A percentile compares a stretch with the other conserved stretches of the same genome.
Evolutionary conservation across 2,113 vertebrate genomes (phyloP).

Genomic region (Zosterops lateralis): DNA sequence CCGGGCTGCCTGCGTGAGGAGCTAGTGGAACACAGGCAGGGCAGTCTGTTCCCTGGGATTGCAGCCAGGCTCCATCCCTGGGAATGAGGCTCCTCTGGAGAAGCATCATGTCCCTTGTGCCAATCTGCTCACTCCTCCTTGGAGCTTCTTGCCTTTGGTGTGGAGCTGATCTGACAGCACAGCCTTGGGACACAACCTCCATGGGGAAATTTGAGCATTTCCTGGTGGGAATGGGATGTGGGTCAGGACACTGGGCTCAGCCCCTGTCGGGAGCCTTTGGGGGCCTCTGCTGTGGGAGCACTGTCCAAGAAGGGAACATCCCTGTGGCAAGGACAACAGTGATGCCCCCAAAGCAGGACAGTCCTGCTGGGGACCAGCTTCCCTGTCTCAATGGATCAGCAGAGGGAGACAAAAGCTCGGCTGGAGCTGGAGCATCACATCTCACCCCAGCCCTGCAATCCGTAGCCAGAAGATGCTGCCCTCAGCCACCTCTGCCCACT

Average conservation of each 20-base stretch:
- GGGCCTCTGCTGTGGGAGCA: not conserved
- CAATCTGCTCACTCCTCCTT: not conserved
- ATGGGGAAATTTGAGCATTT: not conserved
- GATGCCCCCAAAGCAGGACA: not conserved
- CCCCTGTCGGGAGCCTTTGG: not conserved
- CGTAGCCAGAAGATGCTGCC: accelerated
- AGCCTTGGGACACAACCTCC: not conserved
- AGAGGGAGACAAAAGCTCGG: conserved; percentile 55
- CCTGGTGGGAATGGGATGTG: accelerated
- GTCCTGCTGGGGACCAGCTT: not conserved
- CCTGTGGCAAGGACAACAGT: not conserved
- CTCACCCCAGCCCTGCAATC: not conserved
- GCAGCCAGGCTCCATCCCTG: not conserved
- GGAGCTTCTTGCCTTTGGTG: accelerated
- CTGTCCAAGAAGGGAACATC: not conserved
- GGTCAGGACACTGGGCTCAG: accelerated
- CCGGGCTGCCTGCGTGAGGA: not conserved
- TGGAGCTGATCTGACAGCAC: not conserved
- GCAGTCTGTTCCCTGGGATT: not conserved
- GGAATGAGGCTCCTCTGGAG: not conserved
- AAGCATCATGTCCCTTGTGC: not conserved
- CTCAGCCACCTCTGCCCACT: not conserved
- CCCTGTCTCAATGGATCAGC: not conserved
- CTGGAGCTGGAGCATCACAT: not conserved
- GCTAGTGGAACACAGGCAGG: not conserved